Evolutionary conservation across 2,888 invertebrate species (phyloP), one percentile per base, ranked within the genome.

Genomic region (Eupithecia subumbrata): DNA sequence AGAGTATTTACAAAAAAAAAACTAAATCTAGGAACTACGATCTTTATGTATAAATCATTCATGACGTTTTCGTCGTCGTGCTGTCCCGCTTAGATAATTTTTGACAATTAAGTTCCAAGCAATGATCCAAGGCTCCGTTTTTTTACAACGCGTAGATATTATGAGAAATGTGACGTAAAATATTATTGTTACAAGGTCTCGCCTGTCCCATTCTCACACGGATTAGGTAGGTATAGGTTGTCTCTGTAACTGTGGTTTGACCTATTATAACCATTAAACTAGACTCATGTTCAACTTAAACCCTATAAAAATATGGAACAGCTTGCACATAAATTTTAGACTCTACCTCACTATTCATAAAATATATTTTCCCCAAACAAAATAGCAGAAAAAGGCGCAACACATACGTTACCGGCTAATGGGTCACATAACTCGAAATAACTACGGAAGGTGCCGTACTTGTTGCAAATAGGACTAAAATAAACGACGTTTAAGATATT

Each of bases 401-500:
- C 72, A 72, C 75, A 69, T 77, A 75, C 34, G 45, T 77, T 75
- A 77, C 75, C 69, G 52, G 74, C 71, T 77, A 77, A 77, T 77
- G 77, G 77, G 77, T 75, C 75, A 56, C 75, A 77, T 77, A 77
- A 75, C 77, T 77, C 64, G 73, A 37, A 63, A 71, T 75, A 73
- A 75, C 72, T 77, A 63, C 72, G 76, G 68, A 76, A 84, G 84
- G 74, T 76, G 71, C 77, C 75, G 76, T 79, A 79, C 79, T 79
- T 81, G 79, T 81, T 81, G 80, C 81, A 80, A 80, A 79, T 77
- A 75, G 70, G 69, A 72, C 73, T 68, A 72, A 79, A 81, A 78
- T 80, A 81, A 81, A 81, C 75, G 78, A 70, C 71, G 76, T 78
- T 80, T 79, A 74, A 84, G 83, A 85, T 83, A 84, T 84, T 78